Evolutionary conservation across 2,113 vertebrate species (phyloP).

Genomic region (Vidua macroura): DNA sequence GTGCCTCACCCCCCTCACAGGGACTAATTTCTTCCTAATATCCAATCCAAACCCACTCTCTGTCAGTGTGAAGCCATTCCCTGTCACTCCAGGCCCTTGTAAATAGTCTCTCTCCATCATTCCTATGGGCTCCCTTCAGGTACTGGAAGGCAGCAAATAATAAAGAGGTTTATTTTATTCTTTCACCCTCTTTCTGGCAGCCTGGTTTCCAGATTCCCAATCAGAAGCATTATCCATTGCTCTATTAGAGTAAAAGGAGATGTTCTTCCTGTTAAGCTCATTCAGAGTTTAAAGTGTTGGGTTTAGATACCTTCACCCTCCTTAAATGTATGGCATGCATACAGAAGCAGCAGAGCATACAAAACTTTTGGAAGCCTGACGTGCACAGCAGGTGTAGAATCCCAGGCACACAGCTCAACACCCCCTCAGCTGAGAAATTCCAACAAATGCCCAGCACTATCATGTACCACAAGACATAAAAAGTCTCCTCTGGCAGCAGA

Average conservation of each 20-base stretch:
- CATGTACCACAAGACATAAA: not conserved
- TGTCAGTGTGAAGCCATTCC: not conserved
- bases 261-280: not conserved
- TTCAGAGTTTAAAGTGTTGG: not conserved
- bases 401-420: not conserved
- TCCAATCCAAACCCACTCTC: not conserved
- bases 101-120: no score
- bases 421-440: not conserved
- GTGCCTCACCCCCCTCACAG: not conserved
- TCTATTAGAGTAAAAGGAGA: not conserved
- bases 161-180: not conserved
- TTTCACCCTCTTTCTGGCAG: not conserved
- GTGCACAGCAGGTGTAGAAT: not conserved
- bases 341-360: not conserved
- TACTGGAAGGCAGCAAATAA: rapidly evolving
- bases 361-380: not conserved
- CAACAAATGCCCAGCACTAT: not conserved
- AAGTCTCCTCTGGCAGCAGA: not conserved
- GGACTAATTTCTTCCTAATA: not conserved
- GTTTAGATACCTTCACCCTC: not conserved
- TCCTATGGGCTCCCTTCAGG: not conserved
- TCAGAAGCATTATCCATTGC: not conserved
- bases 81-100: not conserved
- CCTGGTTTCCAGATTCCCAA: not conserved
- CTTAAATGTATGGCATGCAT: not conserved